Evolutionary conservation across 2,113 vertebrate genomes (phyloP).

Genomic region (Trinectes maculatus): DNA sequence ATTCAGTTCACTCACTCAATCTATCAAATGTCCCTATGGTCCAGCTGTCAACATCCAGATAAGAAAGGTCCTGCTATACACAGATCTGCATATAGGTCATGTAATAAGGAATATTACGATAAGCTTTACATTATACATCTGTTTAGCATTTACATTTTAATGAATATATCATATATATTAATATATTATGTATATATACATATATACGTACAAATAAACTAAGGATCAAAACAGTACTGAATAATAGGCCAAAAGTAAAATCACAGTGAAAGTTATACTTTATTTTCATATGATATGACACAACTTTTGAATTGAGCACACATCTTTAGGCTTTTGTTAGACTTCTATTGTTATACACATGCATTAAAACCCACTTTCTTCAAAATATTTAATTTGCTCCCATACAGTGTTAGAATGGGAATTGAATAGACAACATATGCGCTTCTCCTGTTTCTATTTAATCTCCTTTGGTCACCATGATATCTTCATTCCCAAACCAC

Average conservation of each 20-base stretch:
- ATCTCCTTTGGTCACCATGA: slow-evolving; percentile 10
- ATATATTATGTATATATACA: too few relatives aligned
- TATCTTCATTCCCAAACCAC: slow-evolving; percentile 50
- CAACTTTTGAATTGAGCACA: too few relatives aligned
- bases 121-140: not conserved
- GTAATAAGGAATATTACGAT: not conserved
- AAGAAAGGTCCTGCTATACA: not conserved
- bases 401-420: not conserved
- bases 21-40: slow-evolving; percentile 5
- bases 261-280: too few relatives aligned
- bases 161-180: too few relatives aligned
- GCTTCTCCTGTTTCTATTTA: slow-evolving; percentile 5
- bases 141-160: too few relatives aligned
- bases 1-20: slow-evolving; percentile 6
- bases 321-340: too few relatives aligned
- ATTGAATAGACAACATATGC: slow-evolving; percentile 11
- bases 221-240: too few relatives aligned
- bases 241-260: too few relatives aligned
- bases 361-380: not conserved
- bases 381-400: not conserved
- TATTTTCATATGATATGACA: too few relatives aligned
- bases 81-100: not conserved
- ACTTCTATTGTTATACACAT: too few relatives aligned
- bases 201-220: too few relatives aligned
- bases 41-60: slow-evolving; percentile 11